These are phyloP conservation scores for Rhynchopsitta pachyrhyncha DNA, from an alignment of 2,113 vertebrate genomes.

Conservation along the genomic window DNA sequence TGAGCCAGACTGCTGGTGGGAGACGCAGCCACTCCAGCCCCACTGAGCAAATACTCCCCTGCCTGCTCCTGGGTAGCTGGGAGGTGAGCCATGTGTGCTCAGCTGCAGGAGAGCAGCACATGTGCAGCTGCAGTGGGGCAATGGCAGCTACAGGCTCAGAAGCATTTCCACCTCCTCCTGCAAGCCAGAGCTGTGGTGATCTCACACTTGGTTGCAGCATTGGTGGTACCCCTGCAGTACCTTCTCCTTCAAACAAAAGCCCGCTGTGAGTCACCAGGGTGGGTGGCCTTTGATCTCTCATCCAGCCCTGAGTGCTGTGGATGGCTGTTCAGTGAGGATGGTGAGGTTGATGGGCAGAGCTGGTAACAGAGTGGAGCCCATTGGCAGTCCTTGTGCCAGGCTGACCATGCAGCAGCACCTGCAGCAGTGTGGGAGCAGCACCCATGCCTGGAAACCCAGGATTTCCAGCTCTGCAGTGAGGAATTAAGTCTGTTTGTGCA, in stretches of 20 bases:
- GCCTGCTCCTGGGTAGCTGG: neutral
- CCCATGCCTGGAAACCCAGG: constrained; percentile 8
- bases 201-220: neutral
- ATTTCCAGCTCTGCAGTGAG: neutral
- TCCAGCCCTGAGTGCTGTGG: rapidly evolving
- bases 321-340: rapidly evolving
- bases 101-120: neutral
- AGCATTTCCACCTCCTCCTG: neutral
- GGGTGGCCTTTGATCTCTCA: neutral
- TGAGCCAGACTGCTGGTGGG: neutral
- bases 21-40: rapidly evolving
- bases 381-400: neutral
- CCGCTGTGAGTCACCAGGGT: rapidly evolving
- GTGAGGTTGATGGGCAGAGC: neutral
- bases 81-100: neutral
- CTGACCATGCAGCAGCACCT: neutral
- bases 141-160: neutral
- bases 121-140: neutral
- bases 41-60: neutral
- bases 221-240: too few species aligned
- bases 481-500: neutral
- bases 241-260: neutral
- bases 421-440: neutral
- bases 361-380: neutral
- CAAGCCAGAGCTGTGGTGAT: neutral